Base-by-base conservation (phyloP, 2,888 invertebrate genomes). In the Germaria angustata region DNA sequence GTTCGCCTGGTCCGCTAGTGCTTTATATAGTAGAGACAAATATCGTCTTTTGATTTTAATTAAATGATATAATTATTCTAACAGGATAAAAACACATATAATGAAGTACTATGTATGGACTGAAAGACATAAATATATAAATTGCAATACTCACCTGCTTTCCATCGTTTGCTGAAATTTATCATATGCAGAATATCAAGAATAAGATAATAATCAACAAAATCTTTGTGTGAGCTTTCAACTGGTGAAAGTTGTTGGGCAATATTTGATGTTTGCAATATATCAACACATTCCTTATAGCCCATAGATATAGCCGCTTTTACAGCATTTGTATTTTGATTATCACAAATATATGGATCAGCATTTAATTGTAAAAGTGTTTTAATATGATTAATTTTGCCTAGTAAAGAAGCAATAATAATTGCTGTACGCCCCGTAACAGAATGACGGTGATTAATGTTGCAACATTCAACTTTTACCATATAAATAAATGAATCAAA, bases 351-450 rank as follows among this genome's bases (percentile, higher is more conserved):
- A 32, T 81, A 85, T 1, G 87, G 85, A 80, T 88, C 85, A 1
- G 94, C 92, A 13, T 95, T 95, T 72, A 96, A 92, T 86, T 93
- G 93, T 78, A 97, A 91, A 68, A 97, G 92, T 87, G 95, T 94
- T 83, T 93, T 93, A 2, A 95, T 93, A 59, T 94, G 93, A 84
- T 94, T 93, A 0, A 93, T 72, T 76, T 94, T 94, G 0, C 96
- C 96, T 84, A 95, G 92, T 22, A 93, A 93, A 7, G 95, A 94
- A 66, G 96, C 96, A 3, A 95, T 94, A 95, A 96, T 96, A 86
- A 97, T 92, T 0, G 96, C 93, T 13, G 95, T 95, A 81, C 93
- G 93, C 1, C 93, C 93, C 0, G 93, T 93, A 65, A 91, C 89
- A 0, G 94, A 92, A 89, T 96, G 96, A 85, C 93, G 93, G 90